Evolutionary conservation across 1,140 invertebrate genomes (phyloP), one percentile per base, ranked within the genome.

Genomic region (Drosophila murphyi): DNA sequence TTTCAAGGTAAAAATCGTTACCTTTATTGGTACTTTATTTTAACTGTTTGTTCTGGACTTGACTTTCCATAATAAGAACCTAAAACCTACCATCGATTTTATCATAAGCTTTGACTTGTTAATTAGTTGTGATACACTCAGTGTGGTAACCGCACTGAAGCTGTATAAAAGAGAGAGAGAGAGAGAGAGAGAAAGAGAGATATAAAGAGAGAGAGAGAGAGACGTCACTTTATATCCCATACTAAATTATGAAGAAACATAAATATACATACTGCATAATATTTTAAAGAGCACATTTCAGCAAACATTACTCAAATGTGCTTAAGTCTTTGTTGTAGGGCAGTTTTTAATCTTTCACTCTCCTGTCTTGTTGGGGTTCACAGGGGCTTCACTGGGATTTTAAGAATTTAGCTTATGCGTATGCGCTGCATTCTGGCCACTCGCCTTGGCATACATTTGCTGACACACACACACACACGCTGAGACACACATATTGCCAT

Each of bases 351-450:
- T 52, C 29, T 43, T 10, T 7, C 5, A 20, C 28, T 32, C 29
- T 10, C 5, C 20, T 52, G n/a, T 12, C n/a, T 47, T 34, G 20
- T 5, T 41, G 48, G 37, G 3, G 20, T 20, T 20, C 20, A 20
- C 32, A 8, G 12, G 20, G 20, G 20, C 20, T 20, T 20, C 37
- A n/a, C 72, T 83, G 68, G 69, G 69, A 74, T 75, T 80, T 76
- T 69, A 86, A 86, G 78, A 79, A 87, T 86, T 86, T 78, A 69
- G 82, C 63, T 86, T 86, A 76, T 83, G 82, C 65, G 69, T 77
- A 67, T 71, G 68, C 67, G 47, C 48, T 55, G 63, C 75, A 81
- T 81, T 81, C 64, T 80, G 76, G 67, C 71, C 82, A 82, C 82
- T 87, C 86, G 68, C 78, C 82, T 86, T 86, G 82, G 82, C 74